Base-by-base conservation (phyloP, 2,113 vertebrate species). In the Eonycteris spelaea region DNA sequence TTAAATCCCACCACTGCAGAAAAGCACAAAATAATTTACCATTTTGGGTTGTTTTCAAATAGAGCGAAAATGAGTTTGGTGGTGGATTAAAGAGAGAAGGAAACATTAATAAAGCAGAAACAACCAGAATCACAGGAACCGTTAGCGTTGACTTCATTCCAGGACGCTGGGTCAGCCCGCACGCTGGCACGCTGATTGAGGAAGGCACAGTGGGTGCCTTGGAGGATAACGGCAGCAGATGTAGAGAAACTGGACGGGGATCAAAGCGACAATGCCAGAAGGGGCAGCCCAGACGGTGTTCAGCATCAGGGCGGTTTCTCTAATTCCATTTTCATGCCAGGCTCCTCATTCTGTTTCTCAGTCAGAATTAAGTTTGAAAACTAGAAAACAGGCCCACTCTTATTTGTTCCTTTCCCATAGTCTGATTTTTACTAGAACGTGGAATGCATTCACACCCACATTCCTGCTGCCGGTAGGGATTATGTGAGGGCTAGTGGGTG, bases 11-110 rank as follows among this genome's bases (percentile, higher is more conserved):
- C 91, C 96, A 97, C 95, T 96, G 30, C 61, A 97, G 94, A 97
- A 98, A 98, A 97, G 95, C 98, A 97, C 91, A 98, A 98, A 98
- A 97, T 96, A 97, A 97, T 98, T 97, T 78, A 98, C 98, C 96
- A 95, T 86, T 95, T 94, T 82, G 95, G 93, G 97, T 80, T 95
- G 61, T 7, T 96, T 97, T 96, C 95, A 93, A 97, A 97, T 95
- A 68, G 93, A 98, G 98, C 97, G 90, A 98, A 98, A 98, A 97
- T 96, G 87, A 91, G 84, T 75, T 92, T 92, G 79, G 88, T 79
- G 74, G 84, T 38, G 30, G 61, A 48, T 70, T 90, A 26, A 85
- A 73, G 97, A 90, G 95, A 98, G 90, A 77, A 96, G 90, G 79
- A 96, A 91, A 97, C 95, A 97, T 98, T 98, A 97, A 97, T 98